phyloP scores from a whole-genome alignment of 2,113 vertebrate genomes.

The Ciconia stormi region DNA sequence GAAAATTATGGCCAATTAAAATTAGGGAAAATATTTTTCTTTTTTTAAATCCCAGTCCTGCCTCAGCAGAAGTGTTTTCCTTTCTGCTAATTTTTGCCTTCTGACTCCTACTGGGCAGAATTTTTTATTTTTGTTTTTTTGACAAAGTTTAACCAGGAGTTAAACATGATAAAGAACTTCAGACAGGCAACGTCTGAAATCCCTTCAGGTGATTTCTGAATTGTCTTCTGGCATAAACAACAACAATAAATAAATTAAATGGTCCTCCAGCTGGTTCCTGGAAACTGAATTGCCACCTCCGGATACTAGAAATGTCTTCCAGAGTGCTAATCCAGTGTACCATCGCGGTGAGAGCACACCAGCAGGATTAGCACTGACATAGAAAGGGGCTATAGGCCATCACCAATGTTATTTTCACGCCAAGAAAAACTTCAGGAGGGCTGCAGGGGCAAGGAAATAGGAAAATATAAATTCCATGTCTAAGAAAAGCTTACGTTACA shows the following conservation, averaged over 20 bases:
- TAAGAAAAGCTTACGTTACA: not conserved
- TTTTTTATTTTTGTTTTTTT: not conserved
- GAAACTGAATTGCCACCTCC: not conserved
- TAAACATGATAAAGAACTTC: not conserved
- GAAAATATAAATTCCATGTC: not conserved
- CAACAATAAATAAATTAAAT: not conserved
- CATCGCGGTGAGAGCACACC: not conserved
- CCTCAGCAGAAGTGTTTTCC: not conserved
- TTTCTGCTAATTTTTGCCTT: not conserved
- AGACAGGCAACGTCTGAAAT: constrained; percentile 4
- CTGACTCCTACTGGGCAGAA: not conserved
- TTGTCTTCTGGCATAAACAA: not conserved
- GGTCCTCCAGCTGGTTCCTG: not conserved
- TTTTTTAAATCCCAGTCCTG: not conserved
- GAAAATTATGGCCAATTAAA: not conserved
- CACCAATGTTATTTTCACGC: not conserved
- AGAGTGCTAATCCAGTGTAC: not conserved
- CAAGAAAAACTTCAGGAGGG: not conserved
- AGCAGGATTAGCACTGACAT: not conserved
- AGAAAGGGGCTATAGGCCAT: not conserved
- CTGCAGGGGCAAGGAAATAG: not conserved
- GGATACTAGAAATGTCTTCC: not conserved
- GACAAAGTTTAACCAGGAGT: not conserved
- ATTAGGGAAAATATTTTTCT: not conserved
- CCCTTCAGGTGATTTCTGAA: not conserved